These are phyloP conservation scores for Crepidodera aurea DNA, from an alignment of 2,888 invertebrate species.

Conservation along the genomic window DNA sequence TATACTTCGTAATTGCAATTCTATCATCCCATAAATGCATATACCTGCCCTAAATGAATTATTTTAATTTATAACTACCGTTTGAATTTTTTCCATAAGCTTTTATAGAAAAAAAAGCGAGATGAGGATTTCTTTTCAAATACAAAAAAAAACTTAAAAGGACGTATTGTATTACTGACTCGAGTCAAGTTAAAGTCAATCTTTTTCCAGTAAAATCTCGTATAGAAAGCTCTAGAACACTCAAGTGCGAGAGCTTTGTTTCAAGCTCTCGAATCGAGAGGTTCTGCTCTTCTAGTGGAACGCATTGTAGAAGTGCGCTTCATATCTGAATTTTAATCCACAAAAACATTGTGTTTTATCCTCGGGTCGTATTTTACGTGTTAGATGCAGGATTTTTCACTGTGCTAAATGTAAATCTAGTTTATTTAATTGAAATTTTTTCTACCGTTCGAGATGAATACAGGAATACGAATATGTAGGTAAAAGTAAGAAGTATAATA, in stretches of 20 bases:
- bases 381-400: not conserved
- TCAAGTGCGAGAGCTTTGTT: constrained; percentile 39
- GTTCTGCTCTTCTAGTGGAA: constrained; percentile 37
- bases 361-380: constrained; percentile 4
- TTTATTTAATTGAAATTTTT: constrained; percentile 13
- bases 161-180: constrained; percentile 19
- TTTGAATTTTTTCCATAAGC: too few species aligned
- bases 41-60: too few species aligned
- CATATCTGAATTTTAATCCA: constrained; percentile 45
- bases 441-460: not conserved
- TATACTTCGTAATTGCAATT: too few species aligned
- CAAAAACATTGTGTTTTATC: constrained; percentile 38
- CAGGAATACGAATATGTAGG: too few species aligned
- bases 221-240: constrained; percentile 28
- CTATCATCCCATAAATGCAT: too few species aligned
- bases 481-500: too few species aligned
- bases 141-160: constrained; percentile 6
- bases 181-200: constrained; percentile 26
- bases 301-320: constrained; percentile 42
- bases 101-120: too few species aligned
- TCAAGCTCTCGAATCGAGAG: constrained; percentile 35
- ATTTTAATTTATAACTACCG: too few species aligned
- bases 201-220: constrained; percentile 28
- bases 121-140: too few species aligned
- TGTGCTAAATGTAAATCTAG: constrained; percentile 15